These are phyloP conservation scores for Caradrina kadenii DNA, from an alignment of 2,888 invertebrate species.

Conservation along the genomic window DNA sequence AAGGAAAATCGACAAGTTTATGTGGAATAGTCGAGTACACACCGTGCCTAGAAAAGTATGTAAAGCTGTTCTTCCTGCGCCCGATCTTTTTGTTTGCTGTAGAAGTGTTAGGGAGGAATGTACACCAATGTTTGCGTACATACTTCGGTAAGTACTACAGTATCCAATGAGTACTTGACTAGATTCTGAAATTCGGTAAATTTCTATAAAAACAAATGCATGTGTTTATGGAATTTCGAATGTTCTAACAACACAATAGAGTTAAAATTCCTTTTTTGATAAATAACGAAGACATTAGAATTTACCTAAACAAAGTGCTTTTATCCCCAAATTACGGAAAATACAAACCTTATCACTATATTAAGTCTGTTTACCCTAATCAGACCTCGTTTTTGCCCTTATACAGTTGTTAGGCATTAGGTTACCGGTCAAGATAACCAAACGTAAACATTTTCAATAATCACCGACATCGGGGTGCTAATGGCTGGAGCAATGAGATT, in stretches of 20 bases:
- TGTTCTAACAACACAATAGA: background rate
- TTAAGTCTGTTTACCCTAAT: slow-evolving; percentile 34
- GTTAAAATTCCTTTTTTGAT: slow-evolving; percentile 6
- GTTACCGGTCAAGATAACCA: slow-evolving; percentile 59
- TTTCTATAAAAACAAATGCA: background rate
- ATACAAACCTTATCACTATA: slow-evolving; percentile 35
- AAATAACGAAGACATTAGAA: slow-evolving; percentile 21
- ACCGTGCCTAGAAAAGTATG: too few species aligned
- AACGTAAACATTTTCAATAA: slow-evolving; percentile 58
- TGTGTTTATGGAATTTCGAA: background rate
- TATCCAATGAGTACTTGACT: too few species aligned
- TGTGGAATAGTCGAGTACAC: too few species aligned
- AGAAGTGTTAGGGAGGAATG: too few species aligned
- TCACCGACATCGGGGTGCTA: slow-evolving; percentile 55
- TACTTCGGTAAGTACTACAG: too few species aligned
- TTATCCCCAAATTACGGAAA: slow-evolving; percentile 20
- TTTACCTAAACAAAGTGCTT: slow-evolving; percentile 7
- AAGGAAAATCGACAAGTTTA: too few species aligned
- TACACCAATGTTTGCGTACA: too few species aligned
- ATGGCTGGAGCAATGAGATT: slow-evolving; percentile 53
- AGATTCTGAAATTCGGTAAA: too few species aligned
- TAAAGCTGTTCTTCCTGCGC: too few species aligned
- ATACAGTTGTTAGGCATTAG: slow-evolving; percentile 41
- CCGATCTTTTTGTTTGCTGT: too few species aligned
- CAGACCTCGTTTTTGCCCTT: slow-evolving; percentile 33